Percentiles rank a stretch among this genome's conserved stretches.
phyloP scores from a whole-genome alignment of 35 echinoderm and acorn worm species.

The Eucidaris tribuloides region DNA sequence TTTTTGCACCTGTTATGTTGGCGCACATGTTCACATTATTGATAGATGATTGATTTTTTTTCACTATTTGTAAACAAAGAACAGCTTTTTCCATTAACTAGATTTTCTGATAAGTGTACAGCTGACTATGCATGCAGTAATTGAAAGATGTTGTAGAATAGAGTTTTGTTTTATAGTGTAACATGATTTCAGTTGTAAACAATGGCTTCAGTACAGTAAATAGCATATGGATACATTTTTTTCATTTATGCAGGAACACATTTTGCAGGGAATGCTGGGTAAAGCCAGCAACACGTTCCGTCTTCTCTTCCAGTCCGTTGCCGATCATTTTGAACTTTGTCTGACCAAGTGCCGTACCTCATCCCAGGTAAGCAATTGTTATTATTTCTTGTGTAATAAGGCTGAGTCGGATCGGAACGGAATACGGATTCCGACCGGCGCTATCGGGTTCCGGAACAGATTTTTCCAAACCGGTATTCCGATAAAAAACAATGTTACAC shows the following conservation, averaged over 20 bases:
- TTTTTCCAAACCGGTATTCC: no score
- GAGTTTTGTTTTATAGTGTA: neutral
- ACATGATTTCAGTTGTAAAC: neutral
- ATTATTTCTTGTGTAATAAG: no score
- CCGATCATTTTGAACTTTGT: conserved; percentile 90
- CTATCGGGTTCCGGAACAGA: no score
- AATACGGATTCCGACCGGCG: no score
- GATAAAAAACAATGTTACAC: no score
- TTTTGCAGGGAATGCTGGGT: conserved; percentile 75
- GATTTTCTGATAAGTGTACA: neutral
- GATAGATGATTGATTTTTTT: no score
- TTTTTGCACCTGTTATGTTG: no score
- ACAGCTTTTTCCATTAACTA: no score
- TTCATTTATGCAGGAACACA: conserved; percentile 53
- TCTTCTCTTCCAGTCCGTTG: conserved; percentile 70
- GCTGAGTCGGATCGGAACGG: no score
- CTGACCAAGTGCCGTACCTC: conserved; percentile 94
- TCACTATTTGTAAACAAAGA: no score
- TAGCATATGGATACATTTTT: neutral
- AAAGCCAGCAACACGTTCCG: conserved; percentile 96
- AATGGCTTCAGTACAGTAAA: neutral
- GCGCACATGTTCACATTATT: no score
- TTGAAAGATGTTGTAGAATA: neutral
- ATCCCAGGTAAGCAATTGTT: conserved; percentile 67
- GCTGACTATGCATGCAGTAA: neutral